Base-by-base conservation (phyloP, 2,113 vertebrate species). In the Bombycilla garrulus region DNA sequence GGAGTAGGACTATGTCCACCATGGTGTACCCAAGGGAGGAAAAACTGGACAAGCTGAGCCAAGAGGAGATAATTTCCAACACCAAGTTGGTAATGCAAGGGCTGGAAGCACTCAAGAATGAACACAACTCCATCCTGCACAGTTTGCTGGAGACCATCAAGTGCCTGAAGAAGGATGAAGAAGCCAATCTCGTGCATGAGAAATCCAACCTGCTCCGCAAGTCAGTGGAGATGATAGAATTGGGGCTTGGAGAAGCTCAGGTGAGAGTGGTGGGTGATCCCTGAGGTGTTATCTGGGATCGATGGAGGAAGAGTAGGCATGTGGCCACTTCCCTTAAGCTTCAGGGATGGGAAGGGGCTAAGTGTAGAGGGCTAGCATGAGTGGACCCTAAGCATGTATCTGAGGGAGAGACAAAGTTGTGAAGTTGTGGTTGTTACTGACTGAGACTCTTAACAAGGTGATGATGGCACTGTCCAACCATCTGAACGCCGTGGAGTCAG, bases 381-480 rank as follows among this genome's bases (percentile, higher is more conserved):
- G 67, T 45, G 50, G 54, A 16, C 56, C 40, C 35, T 71, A 8
- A 61, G 40, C 3, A 0, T 47, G 54, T 13, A 1, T 6, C 4
- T 44, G 35, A 26, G 53, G 48, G 48, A 69, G 54, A 16, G 40
- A 8, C 5, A 42, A 12, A 23, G 9, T 9, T 20, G 29, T 83
- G 45, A 12, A 23, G 9, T 9, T 20, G 29, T 83, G 45, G 12
- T 48, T 40, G 26, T 48, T 77, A 44, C 82, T 96, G 42, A 77
- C 47, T 92, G 33, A 12, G 29, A 11, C 45, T 88, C 72, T 77
- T 40, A 3, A 70, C 56, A 96, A 99, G 99, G 99, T 99, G 95
- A 99, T 99, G 99, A 99, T 99, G 99, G 99, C 99, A 3, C 95
- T 99, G 86, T 99, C 99, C 87, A 99, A 98, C 97, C 99, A 99